phyloP scores from a whole-genome alignment of 2,797 vertebrate species.

The Peromyscus attwateri region DNA sequence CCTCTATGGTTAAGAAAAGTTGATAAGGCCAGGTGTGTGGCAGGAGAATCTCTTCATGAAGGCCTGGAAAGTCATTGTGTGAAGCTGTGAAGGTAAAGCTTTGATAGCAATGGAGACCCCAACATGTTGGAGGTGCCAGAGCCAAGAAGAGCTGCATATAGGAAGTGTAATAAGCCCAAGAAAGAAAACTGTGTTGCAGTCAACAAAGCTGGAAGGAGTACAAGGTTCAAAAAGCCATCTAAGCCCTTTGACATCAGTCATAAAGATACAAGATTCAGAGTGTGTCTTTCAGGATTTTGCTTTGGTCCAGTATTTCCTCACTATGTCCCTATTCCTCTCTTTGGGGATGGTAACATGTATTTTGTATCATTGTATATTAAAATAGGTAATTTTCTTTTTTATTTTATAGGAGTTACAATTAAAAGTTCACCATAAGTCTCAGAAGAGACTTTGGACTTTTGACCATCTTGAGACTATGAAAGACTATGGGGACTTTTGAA shows the following conservation, averaged over 20 bases:
- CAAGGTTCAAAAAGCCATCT: not conserved
- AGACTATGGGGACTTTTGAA: not conserved
- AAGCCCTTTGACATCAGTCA: not conserved
- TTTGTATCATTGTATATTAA: not conserved
- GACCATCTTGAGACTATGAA: not conserved
- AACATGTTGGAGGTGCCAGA: not conserved
- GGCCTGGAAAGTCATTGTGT: not conserved
- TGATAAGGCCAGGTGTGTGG: not conserved
- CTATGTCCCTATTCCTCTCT: not conserved
- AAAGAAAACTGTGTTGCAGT: too few relatives aligned
- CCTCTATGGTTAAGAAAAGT: not conserved
- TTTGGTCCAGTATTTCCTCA: not conserved
- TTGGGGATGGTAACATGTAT: not conserved
- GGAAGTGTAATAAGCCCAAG: too few relatives aligned
- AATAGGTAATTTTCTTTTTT: not conserved
- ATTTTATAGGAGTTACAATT: not conserved
- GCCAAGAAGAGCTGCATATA: too few relatives aligned
- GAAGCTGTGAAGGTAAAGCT: not conserved
- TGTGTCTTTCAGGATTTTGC: not conserved
- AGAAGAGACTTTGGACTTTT: not conserved
- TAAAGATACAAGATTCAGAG: not conserved
- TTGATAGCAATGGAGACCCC: not conserved
- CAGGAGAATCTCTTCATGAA: not conserved
- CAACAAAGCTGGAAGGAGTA: not conserved
- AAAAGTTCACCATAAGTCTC: not conserved